Evolutionary conservation across 2,888 invertebrate species (phyloP), one percentile per base, ranked within the genome.

Genomic region (Osmoderma eremita): DNA sequence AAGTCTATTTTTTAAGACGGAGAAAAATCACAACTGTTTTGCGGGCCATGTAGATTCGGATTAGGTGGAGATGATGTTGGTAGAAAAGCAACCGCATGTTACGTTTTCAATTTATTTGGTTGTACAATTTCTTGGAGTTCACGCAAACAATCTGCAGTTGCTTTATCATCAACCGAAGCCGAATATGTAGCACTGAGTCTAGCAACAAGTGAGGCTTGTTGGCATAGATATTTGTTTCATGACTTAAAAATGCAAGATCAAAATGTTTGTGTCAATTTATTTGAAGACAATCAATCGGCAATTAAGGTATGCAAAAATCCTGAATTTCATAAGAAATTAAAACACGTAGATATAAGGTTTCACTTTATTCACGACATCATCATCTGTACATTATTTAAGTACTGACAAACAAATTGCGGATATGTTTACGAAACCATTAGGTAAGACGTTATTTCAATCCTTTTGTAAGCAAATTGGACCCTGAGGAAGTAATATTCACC

Each of bases 281-380:
- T 22, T 20, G 22, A n/a, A n/a, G n/a, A n/a, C n/a, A n/a, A n/a
- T 17, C 49, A 49, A 49, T 49, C 49, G 8, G 38, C 54, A 10
- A 54, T 54, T 12, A 36, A 38, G 13, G 39, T 39, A 8, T 54
- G 54, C 20, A 54, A 54, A 39, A 39, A 36, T 17, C 54, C 38
- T n/a, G 38, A 54, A 15, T 39, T 39, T 12, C 54, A 39, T 17
- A 54, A 54, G 36, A 10, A 38, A 54, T 39, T 54, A 18, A 54
- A 54, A 54, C 54, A 54, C 15, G 17, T 54, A 3, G 54, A 54
- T 15, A 54, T 54, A 10, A 54, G 36, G 20, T 54, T 18, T 36
- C 54, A 54, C 20, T 54, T 54, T 38, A 15, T 54, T 5, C 2
- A 15, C 4, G 45, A 45, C 15, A 45, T 45, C 15, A 8, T 45